Conservation (phyloP, 2,797 vertebrate genomes). For the Philypnodon macrostomus region DNA sequence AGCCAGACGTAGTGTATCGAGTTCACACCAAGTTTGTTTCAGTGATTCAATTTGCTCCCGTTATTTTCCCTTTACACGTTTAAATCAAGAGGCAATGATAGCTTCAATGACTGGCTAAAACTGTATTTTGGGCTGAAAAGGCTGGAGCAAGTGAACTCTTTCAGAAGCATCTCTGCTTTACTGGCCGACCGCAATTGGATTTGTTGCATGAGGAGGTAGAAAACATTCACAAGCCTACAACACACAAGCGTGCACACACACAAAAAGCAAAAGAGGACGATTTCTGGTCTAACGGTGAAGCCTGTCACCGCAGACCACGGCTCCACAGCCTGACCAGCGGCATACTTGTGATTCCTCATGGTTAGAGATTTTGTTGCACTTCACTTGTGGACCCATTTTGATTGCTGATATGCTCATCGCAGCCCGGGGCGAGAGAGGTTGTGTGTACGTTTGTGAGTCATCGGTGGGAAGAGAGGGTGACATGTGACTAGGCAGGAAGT, state of each 20-base stretch:
- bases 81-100: conserved; percentile 31
- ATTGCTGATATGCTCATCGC: conserved; percentile 61
- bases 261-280: conserved; percentile 26
- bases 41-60: conserved; percentile 7
- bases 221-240: conserved; percentile 62
- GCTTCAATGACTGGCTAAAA: conserved; percentile 33
- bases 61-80: conserved; percentile 21
- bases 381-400: conserved; percentile 55
- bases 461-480: conserved; percentile 47
- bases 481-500: conserved; percentile 60
- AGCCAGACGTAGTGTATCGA: conserved; percentile 3
- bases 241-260: conserved; percentile 12
- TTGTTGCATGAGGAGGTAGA: conserved; percentile 68
- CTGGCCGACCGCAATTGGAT: conserved; percentile 65
- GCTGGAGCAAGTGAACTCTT: conserved; percentile 42
- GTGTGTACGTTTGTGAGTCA: conserved; percentile 37
- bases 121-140: conserved; percentile 45
- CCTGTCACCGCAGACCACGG: conserved; percentile 47
- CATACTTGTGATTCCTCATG: conserved; percentile 42
- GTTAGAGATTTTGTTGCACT: conserved; percentile 64
- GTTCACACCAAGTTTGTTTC: conserved; percentile 4
- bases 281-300: conserved; percentile 47
- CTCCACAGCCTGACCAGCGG: conserved; percentile 42
- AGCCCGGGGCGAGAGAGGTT: conserved; percentile 49
- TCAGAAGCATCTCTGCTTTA: conserved; percentile 60